Base-by-base conservation (phyloP, 1,140 invertebrate genomes). In the Agrypnia vestita region DNA sequence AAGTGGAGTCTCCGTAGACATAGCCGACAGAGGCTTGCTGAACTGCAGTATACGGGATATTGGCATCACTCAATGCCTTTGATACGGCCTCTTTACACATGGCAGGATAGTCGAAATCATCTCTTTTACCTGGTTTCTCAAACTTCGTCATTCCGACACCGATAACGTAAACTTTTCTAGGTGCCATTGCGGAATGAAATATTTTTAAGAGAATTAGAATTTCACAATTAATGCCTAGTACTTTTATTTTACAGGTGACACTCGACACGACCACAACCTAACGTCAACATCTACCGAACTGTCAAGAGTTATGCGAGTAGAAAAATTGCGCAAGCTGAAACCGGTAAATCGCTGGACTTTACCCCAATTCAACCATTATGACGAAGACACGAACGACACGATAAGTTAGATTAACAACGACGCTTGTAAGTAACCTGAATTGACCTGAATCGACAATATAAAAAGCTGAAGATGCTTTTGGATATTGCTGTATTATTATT, bases 71-170 rank as follows among this genome's bases (percentile, higher is more conserved):
- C 1, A 99, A 87, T 13, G 98, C 98, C 83, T 96, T 97, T 13
- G 91, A 92, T 0, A 98, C 96, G 9, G 97, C 95, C 91, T 99
- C 98, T 86, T 96, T 95, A 10, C 95, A 97, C 92, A 99, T 95
- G 81, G 97, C 93, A 0, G 98, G 98, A 86, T 99, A 99, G 88
- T 99, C 98, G 84, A 94, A 93, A 80, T 95, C 91, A 46, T 93
- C 90, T 83, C 93, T 90, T 55, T 90, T 90, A 25, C 96, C 96
- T 43, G 98, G 98, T 88, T 99, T 99, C 80, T 91, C 86, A 82
- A 90, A 91, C 86, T 91, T 98, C 21, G 98, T 99, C 98, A 99
- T 99, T 75, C 97, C 98, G 83, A 99, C 97, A 79, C 98, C 98
- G 83, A 99, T 92, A 75, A 99, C 97, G 88, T 94, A 99, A 35